These are phyloP conservation scores for Ferdinandea cuprea DNA, from an alignment of 2,888 invertebrate species.

Conservation along the genomic window DNA sequence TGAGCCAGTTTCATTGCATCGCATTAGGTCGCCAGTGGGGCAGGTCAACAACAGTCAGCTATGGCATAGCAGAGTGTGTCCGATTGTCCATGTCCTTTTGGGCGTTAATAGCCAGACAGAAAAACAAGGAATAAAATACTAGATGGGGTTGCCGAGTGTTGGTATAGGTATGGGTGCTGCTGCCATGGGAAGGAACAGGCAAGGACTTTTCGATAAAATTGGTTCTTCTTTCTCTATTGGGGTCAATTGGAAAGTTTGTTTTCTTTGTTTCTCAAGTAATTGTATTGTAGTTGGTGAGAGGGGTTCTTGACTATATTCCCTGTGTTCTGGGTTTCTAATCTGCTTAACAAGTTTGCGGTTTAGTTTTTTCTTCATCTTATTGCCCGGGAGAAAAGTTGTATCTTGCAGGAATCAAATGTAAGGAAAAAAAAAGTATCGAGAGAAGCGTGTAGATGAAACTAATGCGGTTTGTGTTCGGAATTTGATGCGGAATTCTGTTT, in stretches of 20 bases:
- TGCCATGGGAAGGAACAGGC: slow-evolving; percentile 1
- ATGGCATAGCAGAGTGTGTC: slow-evolving; percentile 32
- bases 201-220: slow-evolving; percentile 72
- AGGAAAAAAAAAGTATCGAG: slow-evolving; percentile 25
- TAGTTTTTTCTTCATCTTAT: slow-evolving; percentile 24
- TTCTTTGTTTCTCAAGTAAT: slow-evolving; percentile 69
- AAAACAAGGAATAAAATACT: slow-evolving; percentile 19
- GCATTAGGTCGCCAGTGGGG: slow-evolving; percentile 40
- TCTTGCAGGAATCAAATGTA: slow-evolving; percentile 42
- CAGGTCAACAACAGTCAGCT: slow-evolving; percentile 54
- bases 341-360: slow-evolving; percentile 71
- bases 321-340: slow-evolving; percentile 68
- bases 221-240: slow-evolving; percentile 57
- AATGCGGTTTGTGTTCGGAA: slow-evolving; percentile 64
- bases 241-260: slow-evolving; percentile 73
- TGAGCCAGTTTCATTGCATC: slow-evolving; percentile 46
- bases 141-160: background rate
- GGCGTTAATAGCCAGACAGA: slow-evolving; percentile 66
- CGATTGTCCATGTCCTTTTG: slow-evolving; percentile 29
- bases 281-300: slow-evolving; percentile 28
- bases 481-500: slow-evolving; percentile 57
- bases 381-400: background rate
- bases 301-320: slow-evolving; percentile 7
- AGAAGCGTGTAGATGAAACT: slow-evolving; percentile 46
- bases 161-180: background rate